A percentile compares a stretch with the other conserved stretches of the same genome.
These are phyloP conservation scores for Eledona agricola DNA, from an alignment of 2,888 invertebrate genomes.

Conservation along the genomic window DNA sequence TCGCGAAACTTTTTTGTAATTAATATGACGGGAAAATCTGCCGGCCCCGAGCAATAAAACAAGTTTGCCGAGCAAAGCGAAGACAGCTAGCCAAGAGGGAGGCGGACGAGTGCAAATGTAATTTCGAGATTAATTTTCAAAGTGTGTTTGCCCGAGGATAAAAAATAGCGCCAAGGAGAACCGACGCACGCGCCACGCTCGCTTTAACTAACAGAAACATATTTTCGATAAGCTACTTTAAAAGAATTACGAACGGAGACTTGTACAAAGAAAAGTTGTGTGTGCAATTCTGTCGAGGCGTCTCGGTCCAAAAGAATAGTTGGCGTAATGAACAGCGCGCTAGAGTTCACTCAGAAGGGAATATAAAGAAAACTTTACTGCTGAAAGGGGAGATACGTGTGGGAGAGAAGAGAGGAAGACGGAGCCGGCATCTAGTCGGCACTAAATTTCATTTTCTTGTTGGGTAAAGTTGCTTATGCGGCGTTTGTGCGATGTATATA, in stretches of 20 bases:
- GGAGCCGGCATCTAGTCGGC: slow-evolving; percentile 51
- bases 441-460: slow-evolving; percentile 60
- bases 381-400: slow-evolving; percentile 56
- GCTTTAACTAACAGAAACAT: slow-evolving; percentile 52
- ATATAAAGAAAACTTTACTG: slow-evolving; percentile 61
- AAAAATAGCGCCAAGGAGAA: slow-evolving; percentile 45
- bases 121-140: slow-evolving; percentile 67
- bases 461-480: slow-evolving; percentile 51
- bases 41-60: slow-evolving; percentile 49
- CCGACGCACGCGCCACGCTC: slow-evolving; percentile 14
- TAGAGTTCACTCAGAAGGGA: slow-evolving; percentile 57
- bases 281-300: slow-evolving; percentile 51
- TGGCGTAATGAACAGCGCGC: slow-evolving; percentile 59
- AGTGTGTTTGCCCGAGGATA: slow-evolving; percentile 50
- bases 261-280: slow-evolving; percentile 34
- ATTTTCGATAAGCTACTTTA: slow-evolving; percentile 58
- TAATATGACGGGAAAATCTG: slow-evolving; percentile 54
- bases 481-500: slow-evolving; percentile 28
- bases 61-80: slow-evolving; percentile 50
- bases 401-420: slow-evolving; percentile 52
- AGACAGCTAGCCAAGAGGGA: slow-evolving; percentile 53
- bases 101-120: slow-evolving; percentile 67
- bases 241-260: slow-evolving; percentile 51
- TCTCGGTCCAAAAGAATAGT: slow-evolving; percentile 58
- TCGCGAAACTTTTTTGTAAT: slow-evolving; percentile 49